Evolutionary conservation across 1,140 invertebrate genomes (phyloP), one percentile per base, ranked within the genome.

Genomic region (Calephelis virginiensis): DNA sequence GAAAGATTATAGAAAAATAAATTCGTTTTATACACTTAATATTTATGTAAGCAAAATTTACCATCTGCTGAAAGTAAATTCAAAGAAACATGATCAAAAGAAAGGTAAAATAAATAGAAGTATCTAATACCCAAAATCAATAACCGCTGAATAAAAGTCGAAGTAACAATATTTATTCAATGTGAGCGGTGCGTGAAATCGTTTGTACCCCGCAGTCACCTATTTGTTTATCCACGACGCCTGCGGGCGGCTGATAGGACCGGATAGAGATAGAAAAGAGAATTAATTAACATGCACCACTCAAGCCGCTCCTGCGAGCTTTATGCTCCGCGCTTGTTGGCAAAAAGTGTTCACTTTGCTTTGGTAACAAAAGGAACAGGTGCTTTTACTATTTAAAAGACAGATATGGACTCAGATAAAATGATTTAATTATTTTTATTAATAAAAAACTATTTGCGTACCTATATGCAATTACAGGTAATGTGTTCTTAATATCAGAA

Each of bases 211-310:
- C 8, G 53, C 53, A 76, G 65, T 74, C 82, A 82, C 73, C 77
- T 82, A 89, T 86, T 86, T 90, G 85, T 90, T 90, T 87, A 83
- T 78, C 76, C 75, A 78, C 81, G 75, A 74, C 76, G 86, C 82
- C 86, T 89, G 86, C 76, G 83, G 76, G 75, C 64, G 61, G 70
- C 81, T 80, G 86, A 89, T 89, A 89, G 84, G 85, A 78, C 81
- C 77, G 78, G 78, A 89, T 89, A 85, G 81, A 78, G 85, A 89
- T 91, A 89, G 86, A 89, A 89, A 90, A 87, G 84, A 82, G 85
- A 91, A 89, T 89, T 89, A 87, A 91, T 89, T 91, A 91, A 91
- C 89, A 89, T 87, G 86, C 86, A 89, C 77, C 85, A 86, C 82
- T 87, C 86, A 84, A 86, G 80, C 81, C 83, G 75, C 78, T 84